Conservation (phyloP, 2,888 invertebrate species). For the Eilema griseolum region DNA sequence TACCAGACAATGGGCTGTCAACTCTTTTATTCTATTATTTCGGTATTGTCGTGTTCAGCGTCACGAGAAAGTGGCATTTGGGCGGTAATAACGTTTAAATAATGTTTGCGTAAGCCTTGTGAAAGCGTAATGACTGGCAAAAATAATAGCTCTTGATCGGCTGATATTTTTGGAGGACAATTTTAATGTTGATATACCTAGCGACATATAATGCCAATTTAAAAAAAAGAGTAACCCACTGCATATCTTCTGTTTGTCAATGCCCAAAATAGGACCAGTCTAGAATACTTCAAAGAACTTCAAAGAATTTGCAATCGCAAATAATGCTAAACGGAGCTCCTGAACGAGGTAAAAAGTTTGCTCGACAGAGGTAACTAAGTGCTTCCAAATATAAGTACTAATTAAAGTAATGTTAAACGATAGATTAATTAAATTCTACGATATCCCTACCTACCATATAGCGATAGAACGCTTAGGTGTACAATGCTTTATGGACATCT, state of each 20-base stretch:
- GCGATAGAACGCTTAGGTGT: too few relatives aligned
- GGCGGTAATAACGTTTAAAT: conserved; percentile 57
- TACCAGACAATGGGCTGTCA: conserved; percentile 81
- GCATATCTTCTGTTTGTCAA: background rate
- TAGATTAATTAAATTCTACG: too few relatives aligned
- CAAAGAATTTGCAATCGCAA: background rate
- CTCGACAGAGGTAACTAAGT: too few relatives aligned
- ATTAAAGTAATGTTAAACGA: too few relatives aligned
- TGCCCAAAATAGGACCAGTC: background rate
- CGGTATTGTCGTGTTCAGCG: conserved; percentile 54
- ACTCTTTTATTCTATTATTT: conserved; percentile 74
- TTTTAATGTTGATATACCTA: conserved; percentile 21
- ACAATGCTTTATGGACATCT: too few relatives aligned
- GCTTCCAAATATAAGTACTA: too few relatives aligned
- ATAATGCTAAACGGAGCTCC: too few relatives aligned
- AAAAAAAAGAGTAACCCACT: background rate
- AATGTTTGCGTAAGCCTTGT: conserved; percentile 53
- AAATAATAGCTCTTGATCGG: conserved; percentile 40
- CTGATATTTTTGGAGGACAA: conserved; percentile 30
- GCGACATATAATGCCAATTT: background rate
- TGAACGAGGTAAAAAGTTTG: too few relatives aligned
- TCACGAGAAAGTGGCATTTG: conserved; percentile 70
- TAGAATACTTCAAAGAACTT: background rate
- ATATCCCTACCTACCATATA: too few relatives aligned
- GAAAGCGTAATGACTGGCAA: conserved; percentile 55